Percentiles rank a stretch among this genome's conserved stretches.
These are phyloP conservation scores for Limnephilus rhombicus DNA, from an alignment of 2,888 invertebrate genomes.

Conservation along the genomic window DNA sequence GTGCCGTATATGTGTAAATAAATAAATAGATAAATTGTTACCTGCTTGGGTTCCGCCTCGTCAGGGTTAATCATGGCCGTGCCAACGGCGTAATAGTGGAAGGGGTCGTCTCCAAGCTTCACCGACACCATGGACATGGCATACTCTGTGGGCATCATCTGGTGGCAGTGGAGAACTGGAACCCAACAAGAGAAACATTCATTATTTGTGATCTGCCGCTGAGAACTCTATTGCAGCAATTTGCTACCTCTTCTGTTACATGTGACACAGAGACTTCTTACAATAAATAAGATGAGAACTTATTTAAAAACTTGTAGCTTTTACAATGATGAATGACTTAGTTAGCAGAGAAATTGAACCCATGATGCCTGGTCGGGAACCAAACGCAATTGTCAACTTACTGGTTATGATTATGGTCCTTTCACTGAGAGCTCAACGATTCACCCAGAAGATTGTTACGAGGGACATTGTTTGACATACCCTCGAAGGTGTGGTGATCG, in stretches of 20 bases:
- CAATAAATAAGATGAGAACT: no score
- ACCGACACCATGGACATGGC: slow-evolving; percentile 94
- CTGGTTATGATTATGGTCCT: background rate
- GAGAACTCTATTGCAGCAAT: no score
- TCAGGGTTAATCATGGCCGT: slow-evolving; percentile 97
- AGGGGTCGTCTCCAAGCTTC: slow-evolving; percentile 93
- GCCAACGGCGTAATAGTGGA: slow-evolving; percentile 95
- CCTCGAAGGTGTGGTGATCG: slow-evolving; percentile 98
- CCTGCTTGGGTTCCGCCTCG: slow-evolving; percentile 95
- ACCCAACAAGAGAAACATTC: slow-evolving; percentile 54
- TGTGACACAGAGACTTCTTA: no score
- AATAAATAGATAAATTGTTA: slow-evolving; percentile 65
- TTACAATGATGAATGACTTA: no score
- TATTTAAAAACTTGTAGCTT: no score
- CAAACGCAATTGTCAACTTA: background rate
- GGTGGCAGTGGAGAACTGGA: slow-evolving; percentile 93
- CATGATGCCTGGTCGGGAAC: no score
- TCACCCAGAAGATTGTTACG: background rate
- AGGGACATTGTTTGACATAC: slow-evolving; percentile 68
- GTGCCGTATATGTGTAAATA: no score
- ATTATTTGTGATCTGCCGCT: background rate
- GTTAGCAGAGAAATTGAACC: no score
- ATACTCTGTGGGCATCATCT: slow-evolving; percentile 93
- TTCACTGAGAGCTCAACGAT: no score
- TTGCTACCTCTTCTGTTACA: no score